Conservation (phyloP, 2,888 invertebrate species). For the Phragmatobia fuliginosa region DNA sequence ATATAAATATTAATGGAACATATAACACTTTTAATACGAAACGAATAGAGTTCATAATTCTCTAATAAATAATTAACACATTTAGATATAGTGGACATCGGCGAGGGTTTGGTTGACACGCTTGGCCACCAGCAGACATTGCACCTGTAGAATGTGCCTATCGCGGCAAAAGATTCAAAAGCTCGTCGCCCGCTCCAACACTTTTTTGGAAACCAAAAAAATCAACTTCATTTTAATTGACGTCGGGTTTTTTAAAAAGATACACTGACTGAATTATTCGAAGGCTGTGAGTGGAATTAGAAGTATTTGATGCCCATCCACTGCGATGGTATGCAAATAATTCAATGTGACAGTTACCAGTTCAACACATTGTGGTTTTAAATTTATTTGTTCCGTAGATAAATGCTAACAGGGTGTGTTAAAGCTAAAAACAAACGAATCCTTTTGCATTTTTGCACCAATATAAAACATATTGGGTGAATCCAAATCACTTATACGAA, state of each 20-base stretch:
- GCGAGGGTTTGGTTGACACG: conserved; percentile 63
- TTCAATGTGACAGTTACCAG: conserved; percentile 70
- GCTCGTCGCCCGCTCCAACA: conserved; percentile 63
- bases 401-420: conserved; percentile 18
- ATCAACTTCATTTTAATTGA: conserved; percentile 83
- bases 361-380: conserved; percentile 54
- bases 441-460: neutral
- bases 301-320: conserved; percentile 70
- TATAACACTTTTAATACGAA: conserved; percentile 12
- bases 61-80: conserved; percentile 15
- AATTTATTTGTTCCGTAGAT: conserved; percentile 48
- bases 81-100: conserved; percentile 38
- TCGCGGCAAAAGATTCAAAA: conserved; percentile 83
- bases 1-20: conserved; percentile 14
- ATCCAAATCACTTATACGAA: too few relatives aligned
- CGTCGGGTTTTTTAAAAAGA: conserved; percentile 72
- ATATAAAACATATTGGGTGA: too few relatives aligned
- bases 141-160: conserved; percentile 83
- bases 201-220: conserved; percentile 70
- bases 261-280: conserved; percentile 75
- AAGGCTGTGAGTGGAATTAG: conserved; percentile 75
- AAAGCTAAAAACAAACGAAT: neutral
- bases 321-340: conserved; percentile 78
- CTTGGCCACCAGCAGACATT: conserved; percentile 76
- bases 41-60: conserved; percentile 54